Base-by-base conservation (phyloP, 2,797 vertebrate genomes). In the Epinephelus coioides region DNA sequence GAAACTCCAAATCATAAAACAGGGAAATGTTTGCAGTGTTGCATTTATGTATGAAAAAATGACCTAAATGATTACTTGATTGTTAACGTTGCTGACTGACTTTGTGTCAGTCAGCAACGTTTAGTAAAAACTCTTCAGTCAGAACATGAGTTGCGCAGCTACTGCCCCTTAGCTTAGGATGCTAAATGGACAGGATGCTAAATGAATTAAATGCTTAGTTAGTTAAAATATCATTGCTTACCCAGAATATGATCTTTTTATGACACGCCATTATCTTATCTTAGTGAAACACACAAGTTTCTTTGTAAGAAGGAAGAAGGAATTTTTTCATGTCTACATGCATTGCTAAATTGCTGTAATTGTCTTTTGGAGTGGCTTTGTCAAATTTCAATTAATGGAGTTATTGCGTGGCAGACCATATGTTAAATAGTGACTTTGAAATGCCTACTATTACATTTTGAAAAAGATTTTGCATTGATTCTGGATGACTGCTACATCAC, bases 241-340 rank as follows among this genome's bases (percentile, higher is more conserved):
- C n/a, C 21, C 18, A 21, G 63, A 84, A 18, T 72, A 43, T 34
- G n/a, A 57, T 78, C 53, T 69, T 49, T 74, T 57, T 61, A 18
- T 2, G 3, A 62, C 56, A 34, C 30, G 9, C 4, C 34, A 23
- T 69, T 43, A 73, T 59, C 55, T 69, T 40, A 70, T 73, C 46
- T 55, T 55, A 14, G 6, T 50, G 12, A 69, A 64, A 61, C 18
- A 30, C 44, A 65, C 8, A 23, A 46, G 23, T 25, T 57, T 63
- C 30, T 43, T 63, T 53, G 47, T 30, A n/a, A 34, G 34, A 30
- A 30, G 27, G 27, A 30, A 30, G 27, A 5, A 5, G 27, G 27
- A 34, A 1, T 34, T 34, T 34, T 34, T 34, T 8, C 30, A 34
- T 6, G 30, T 34, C 6, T 6, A 34, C 30, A 34, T 34, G 30